Evolutionary conservation across 1,140 invertebrate species (phyloP), one percentile per base, ranked within the genome.

Genomic region (Metopolophium dirhodum): DNA sequence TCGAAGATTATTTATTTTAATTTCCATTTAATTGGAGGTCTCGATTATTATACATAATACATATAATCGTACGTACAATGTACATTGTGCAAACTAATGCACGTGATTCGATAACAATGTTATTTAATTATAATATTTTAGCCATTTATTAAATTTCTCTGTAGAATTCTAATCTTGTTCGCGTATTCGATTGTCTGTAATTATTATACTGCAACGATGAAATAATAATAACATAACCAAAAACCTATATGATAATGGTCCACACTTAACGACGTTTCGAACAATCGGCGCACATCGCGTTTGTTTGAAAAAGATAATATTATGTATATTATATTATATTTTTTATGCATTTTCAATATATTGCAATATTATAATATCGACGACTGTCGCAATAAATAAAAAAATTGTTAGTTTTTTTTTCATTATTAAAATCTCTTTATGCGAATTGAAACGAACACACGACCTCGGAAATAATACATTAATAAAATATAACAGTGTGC

Each of bases 91-190:
- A 47, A 86, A 86, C 30, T 26, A 86, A 20, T 30, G 41, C 41
- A 86, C 37, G 41, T 26, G 83, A 41, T 86, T 30, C 11, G 23
- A 45, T 45, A 45, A 41, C 23, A 45, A 26, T 86, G 23, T 86
- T 86, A 86, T 86, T 45, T 45, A n/a, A 86, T 47, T 47, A 85
- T 30, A n/a, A 47, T n/a, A 86, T 86, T 86, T 77, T 68, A 4
- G 30, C 61, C 61, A n/a, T 68, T 68, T 68, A 68, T 68, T 9
- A 4, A 47, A 47, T 86, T 86, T 47, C 85, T 14, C 26, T 0
- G 45, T 47, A 86, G 26, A 47, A 86, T 47, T 47, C 6, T 47
- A 47, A 86, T 77, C 30, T 14, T 77, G n/a, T 77, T 77, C n/a
- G 61, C 30, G 14, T n/a, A n/a, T 77, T 77, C 14, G n/a, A 77